These are phyloP conservation scores for Orthonevra nobilis DNA, from an alignment of 2,888 invertebrate species.

Conservation along the genomic window DNA sequence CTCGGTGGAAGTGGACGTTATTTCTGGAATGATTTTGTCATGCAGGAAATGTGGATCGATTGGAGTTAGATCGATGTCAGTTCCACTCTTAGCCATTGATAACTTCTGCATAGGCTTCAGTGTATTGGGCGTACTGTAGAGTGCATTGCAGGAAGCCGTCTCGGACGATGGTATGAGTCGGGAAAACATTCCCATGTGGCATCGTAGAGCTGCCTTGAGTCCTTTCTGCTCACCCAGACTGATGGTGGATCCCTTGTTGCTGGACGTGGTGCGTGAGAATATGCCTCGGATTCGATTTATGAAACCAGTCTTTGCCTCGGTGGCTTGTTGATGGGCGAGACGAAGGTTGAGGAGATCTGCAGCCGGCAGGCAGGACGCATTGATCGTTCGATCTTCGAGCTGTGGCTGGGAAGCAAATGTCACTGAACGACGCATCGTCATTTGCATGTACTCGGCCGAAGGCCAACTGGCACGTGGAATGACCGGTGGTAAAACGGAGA, in stretches of 20 bases:
- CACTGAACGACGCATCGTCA: constrained; percentile 83
- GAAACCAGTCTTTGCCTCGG: constrained; percentile 82
- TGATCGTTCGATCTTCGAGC: constrained; percentile 80
- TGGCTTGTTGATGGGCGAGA: constrained; percentile 81
- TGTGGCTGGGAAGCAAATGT: constrained; percentile 86
- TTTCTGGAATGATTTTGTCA: constrained; percentile 76
- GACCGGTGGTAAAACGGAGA: constrained; percentile 88
- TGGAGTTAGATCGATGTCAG: constrained; percentile 81
- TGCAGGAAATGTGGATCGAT: constrained; percentile 77
- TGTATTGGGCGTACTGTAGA: constrained; percentile 79
- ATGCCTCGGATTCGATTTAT: constrained; percentile 83
- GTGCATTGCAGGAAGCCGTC: constrained; percentile 84
- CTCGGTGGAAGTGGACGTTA: constrained; percentile 65
- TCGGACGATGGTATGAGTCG: constrained; percentile 85
- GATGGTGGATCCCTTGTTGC: constrained; percentile 84
- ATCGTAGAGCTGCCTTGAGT: constrained; percentile 85
- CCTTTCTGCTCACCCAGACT: constrained; percentile 83
- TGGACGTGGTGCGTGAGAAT: constrained; percentile 84
- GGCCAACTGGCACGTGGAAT: constrained; percentile 90
- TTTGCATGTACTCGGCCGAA: constrained; percentile 84
- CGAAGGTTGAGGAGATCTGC: constrained; percentile 84
- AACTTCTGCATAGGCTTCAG: constrained; percentile 75
- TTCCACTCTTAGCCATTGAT: constrained; percentile 83
- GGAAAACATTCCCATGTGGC: constrained; percentile 87
- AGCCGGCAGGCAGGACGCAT: constrained; percentile 81